A percentile compares a stretch with the other conserved stretches of the same genome.
Conservation (phyloP, 2,797 vertebrate genomes). For the Huso huso region DNA sequence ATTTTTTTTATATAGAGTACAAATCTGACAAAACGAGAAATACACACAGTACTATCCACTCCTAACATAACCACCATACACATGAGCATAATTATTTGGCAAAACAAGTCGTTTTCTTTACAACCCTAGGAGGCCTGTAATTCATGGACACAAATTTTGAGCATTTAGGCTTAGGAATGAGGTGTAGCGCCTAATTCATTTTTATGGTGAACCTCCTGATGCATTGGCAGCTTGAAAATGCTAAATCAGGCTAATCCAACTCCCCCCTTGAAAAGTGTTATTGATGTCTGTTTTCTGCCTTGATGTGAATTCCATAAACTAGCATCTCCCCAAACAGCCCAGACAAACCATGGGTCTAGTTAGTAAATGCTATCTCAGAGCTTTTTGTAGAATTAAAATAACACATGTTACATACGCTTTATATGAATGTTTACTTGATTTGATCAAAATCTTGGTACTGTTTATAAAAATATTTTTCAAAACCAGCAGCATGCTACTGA, state of each 20-base stretch:
- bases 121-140: constrained; percentile 4
- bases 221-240: constrained; percentile 7
- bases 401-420: too few relatives aligned
- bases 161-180: constrained; percentile 1
- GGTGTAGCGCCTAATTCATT: constrained; percentile 9
- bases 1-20: too few relatives aligned
- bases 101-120: not conserved
- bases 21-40: too few relatives aligned
- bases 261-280: constrained; percentile 12
- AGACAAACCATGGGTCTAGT: not conserved
- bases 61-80: constrained; percentile 10
- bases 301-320: constrained; percentile 11
- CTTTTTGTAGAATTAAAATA: too few relatives aligned
- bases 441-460: too few relatives aligned
- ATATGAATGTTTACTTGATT: too few relatives aligned
- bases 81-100: not conserved
- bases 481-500: too few relatives aligned
- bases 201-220: constrained; percentile 13
- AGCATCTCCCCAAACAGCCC: constrained; percentile 6
- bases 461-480: too few relatives aligned
- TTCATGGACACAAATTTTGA: constrained; percentile 4
- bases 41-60: too few relatives aligned
- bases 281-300: constrained; percentile 8
- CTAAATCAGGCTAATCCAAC: constrained; percentile 8
- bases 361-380: too few relatives aligned